A percentile compares a stretch with the other conserved stretches of the same genome.
phyloP scores from a whole-genome alignment of 1,140 invertebrate species.

The Bombyx mori region ASM3026992v2 NC_085117.1:5262501-5263000 shows the following conservation, averaged over 20 bases:
- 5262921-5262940: slow-evolving; percentile 83
- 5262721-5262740: slow-evolving; percentile 95
- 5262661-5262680: not conserved
- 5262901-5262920: too few relatives aligned
- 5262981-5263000: too few relatives aligned
- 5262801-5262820: slow-evolving; percentile 21
- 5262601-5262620: not conserved
- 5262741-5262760: slow-evolving; percentile 91
- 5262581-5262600: not conserved
- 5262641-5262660: not conserved
- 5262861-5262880: too few relatives aligned
- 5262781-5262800: slow-evolving; percentile 87
- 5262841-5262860: too few relatives aligned
- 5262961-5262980: too few relatives aligned
- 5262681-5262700: slow-evolving; percentile 24
- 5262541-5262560: not conserved
- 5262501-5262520: not conserved
- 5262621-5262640: not conserved
- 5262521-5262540: not conserved
- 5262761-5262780: slow-evolving; percentile 89
- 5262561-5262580: not conserved
- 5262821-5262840: too few relatives aligned
- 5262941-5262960: slow-evolving; percentile 18
- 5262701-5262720: slow-evolving; percentile 92
- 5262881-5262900: too few relatives aligned